phyloP scores from a whole-genome alignment of 2,113 vertebrate species.

The Leucosticte australis region DNA sequence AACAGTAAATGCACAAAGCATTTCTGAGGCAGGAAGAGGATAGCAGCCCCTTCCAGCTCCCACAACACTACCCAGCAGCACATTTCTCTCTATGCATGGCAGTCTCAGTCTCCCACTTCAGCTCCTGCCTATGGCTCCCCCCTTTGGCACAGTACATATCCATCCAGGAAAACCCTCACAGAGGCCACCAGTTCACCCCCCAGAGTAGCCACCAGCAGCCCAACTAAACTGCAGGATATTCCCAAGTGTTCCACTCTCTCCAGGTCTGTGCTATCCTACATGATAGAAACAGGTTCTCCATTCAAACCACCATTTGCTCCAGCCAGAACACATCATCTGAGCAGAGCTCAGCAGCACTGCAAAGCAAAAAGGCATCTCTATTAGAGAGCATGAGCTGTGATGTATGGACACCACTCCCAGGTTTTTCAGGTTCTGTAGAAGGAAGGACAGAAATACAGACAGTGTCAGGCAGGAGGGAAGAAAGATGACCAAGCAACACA shows the following conservation, averaged over 20 bases:
- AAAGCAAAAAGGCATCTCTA: not conserved
- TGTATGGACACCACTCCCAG: not conserved
- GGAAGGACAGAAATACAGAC: not conserved
- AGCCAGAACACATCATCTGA: not conserved
- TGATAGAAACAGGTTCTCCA: not conserved
- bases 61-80: not conserved
- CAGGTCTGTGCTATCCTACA: not conserved
- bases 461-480: not conserved
- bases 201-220: not conserved
- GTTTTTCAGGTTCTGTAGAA: not conserved
- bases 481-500: not conserved
- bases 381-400: not conserved
- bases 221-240: not conserved
- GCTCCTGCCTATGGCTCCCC: not conserved
- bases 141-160: not conserved
- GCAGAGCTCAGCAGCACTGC: not conserved
- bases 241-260: not conserved
- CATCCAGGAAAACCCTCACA: not conserved
- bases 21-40: not conserved
- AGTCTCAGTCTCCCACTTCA: not conserved
- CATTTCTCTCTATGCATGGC: accelerated
- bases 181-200: not conserved
- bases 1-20: not conserved
- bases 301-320: not conserved
- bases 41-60: not conserved